Evolutionary conservation across 2,113 vertebrate species (phyloP).

Genomic region (Otis tarda): DNA sequence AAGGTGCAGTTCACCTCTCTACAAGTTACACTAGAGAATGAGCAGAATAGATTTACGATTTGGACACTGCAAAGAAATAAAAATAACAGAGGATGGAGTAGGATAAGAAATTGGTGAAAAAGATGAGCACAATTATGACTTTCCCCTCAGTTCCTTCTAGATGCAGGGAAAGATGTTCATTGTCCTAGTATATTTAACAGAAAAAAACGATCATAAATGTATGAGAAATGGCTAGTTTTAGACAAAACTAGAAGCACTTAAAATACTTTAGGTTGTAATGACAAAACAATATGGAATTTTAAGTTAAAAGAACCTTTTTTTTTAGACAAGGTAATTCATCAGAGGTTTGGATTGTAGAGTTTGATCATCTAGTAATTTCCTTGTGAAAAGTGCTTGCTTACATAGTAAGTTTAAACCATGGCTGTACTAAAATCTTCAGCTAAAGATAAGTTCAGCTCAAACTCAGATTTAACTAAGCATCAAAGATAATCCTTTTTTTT

Average conservation of each 20-base stretch:
- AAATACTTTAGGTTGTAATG: background rate
- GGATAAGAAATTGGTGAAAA: background rate
- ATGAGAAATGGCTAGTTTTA: background rate
- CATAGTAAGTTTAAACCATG: background rate
- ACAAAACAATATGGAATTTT: background rate
- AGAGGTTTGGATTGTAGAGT: background rate
- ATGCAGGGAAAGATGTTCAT: background rate
- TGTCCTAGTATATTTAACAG: background rate
- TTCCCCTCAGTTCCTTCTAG: background rate
- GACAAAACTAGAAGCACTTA: background rate
- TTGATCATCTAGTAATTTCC: background rate
- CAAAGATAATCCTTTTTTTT: background rate
- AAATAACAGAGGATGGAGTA: background rate
- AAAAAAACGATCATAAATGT: accelerated
- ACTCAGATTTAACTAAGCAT: background rate
- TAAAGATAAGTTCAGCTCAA: background rate
- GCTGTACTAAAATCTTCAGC: background rate
- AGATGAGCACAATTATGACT: background rate
- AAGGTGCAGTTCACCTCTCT: background rate
- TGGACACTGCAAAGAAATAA: background rate
- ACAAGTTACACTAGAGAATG: background rate
- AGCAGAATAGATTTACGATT: background rate
- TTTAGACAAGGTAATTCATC: background rate
- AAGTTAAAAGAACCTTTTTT: background rate
- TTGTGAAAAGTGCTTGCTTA: background rate